Evolutionary conservation across 2,888 invertebrate genomes (phyloP), one percentile per base, ranked within the genome.

Genomic region (Dicycla oo): DNA sequence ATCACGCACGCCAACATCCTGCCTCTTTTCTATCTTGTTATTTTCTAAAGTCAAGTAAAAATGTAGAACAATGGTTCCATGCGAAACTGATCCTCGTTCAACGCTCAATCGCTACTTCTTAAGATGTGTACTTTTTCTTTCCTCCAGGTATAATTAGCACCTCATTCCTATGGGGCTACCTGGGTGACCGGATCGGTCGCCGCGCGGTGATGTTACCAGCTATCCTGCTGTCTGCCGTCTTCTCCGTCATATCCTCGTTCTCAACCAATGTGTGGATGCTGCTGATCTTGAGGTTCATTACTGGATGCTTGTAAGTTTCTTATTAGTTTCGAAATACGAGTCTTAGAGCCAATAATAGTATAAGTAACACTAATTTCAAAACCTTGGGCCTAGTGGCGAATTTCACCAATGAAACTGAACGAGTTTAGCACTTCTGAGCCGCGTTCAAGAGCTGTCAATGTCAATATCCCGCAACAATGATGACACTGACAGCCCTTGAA

Each of bases 91-190:
- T 13, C 2, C 20, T 43, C 6, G 10, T 18, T 40, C 18, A 10
- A 40, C 20, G 47, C 20, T 8, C 43, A 60, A 43, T 61, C 26
- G 20, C n/a, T 26, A 30, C 10, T 18, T n/a, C 10, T 11, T 1
- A 18, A 34, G 7, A 15, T 30, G 11, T 65, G 20, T 2, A 20
- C 5, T 1, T 7, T 23, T 40, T 53, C 0, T 47, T 5, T 40
- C 15, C 30, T 10, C 43, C 88, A 97, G 97, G 98, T 80, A 97
- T 97, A 60, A 97, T 97, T 1, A 86, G 97, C 56, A 98, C 98
- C 71, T 97, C 98, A 0, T 97, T 98, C 90, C 93, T 98, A 0
- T 98, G 98, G 98, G 98, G 98, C 15, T 97, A 97, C 64, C 90
- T 98, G 49, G 98, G 98, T 0, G 98, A 98, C 91, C 96, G 97